A percentile compares a stretch with the other conserved stretches of the same genome.
These are phyloP conservation scores for Mionectes macconnelli DNA, from an alignment of 2,113 vertebrate genomes.

Conservation along the genomic window DNA sequence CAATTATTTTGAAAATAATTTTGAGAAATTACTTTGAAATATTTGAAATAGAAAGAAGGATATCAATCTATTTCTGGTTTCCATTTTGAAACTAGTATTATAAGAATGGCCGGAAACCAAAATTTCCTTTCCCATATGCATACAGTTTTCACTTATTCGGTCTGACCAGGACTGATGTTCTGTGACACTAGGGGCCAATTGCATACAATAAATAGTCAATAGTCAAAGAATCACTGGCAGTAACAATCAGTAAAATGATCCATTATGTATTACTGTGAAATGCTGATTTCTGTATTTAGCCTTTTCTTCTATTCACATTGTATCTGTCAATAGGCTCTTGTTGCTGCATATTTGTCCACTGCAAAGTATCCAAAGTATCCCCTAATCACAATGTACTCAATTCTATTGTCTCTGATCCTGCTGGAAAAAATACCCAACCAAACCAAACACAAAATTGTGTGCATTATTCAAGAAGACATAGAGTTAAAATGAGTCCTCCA, in stretches of 20 bases:
- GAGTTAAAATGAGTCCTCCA: background rate
- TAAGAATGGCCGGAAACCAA: background rate
- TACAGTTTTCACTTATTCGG: background rate
- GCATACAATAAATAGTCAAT: accelerated
- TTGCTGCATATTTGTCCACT: background rate
- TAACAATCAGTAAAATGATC: background rate
- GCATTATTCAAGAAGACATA: background rate
- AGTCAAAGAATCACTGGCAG: background rate
- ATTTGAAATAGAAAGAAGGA: background rate
- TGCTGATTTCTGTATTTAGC: background rate
- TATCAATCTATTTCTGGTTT: background rate
- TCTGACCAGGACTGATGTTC: background rate
- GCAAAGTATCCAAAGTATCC: background rate
- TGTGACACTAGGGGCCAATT: background rate
- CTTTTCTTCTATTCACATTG: background rate
- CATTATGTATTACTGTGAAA: background rate
- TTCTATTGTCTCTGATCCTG: background rate
- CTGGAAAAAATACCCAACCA: background rate
- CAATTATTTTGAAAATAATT: background rate
- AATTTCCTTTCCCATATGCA: background rate
- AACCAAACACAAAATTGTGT: background rate
- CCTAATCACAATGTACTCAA: background rate
- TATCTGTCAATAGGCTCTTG: background rate
- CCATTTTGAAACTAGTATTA: background rate
- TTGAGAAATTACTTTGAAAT: background rate